Conservation (phyloP, 2,888 invertebrate species). For the Scaeva pyrastri region DNA sequence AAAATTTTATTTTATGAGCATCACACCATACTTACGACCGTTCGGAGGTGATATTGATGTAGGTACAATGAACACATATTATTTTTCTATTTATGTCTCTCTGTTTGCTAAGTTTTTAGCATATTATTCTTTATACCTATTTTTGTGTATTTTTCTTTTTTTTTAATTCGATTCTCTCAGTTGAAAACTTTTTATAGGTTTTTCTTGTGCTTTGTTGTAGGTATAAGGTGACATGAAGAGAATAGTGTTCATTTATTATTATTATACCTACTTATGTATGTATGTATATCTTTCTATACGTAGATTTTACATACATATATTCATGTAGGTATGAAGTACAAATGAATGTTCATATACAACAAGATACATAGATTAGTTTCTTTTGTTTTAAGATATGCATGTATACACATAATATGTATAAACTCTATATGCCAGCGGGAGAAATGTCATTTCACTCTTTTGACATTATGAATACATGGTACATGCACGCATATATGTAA, state of each 20-base stretch:
- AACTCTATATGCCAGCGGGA: background rate
- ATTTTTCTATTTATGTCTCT: conserved; percentile 66
- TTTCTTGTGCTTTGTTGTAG: conserved; percentile 17
- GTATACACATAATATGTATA: too few species aligned
- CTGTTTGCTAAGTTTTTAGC: conserved; percentile 28
- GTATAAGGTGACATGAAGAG: background rate
- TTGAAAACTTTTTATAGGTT: background rate
- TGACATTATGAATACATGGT: background rate
- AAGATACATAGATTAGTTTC: too few species aligned
- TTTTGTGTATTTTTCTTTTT: conserved; percentile 38
- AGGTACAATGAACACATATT: conserved; percentile 52
- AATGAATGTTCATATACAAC: too few species aligned
- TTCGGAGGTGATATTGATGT: conserved; percentile 33
- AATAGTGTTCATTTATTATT: background rate
- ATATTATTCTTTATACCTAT: conserved; percentile 29
- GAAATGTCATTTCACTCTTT: conserved; percentile 2
- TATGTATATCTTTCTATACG: background rate
- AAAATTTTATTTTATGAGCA: conserved; percentile 23
- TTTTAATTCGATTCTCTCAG: conserved; percentile 46
- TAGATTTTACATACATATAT: too few species aligned
- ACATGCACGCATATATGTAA: background rate
- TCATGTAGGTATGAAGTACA: too few species aligned
- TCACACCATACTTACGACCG: too few species aligned
- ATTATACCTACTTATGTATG: background rate
- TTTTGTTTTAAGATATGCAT: too few species aligned